Evolutionary conservation across 2,888 invertebrate genomes (phyloP), one percentile per base, ranked within the genome.

Genomic region (Sepiola atlantica): DNA sequence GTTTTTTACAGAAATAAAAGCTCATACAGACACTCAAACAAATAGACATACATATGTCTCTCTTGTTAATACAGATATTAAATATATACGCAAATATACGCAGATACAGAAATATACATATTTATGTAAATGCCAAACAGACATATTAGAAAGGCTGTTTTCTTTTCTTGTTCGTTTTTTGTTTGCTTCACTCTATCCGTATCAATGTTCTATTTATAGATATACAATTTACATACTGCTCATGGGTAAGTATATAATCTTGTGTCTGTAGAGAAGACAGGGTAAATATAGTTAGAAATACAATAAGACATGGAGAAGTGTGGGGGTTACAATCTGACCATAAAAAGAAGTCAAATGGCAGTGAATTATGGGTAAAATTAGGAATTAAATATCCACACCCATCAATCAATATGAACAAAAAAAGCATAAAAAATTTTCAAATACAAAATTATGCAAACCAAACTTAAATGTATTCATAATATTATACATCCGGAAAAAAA

Each of bases 151-250:
- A 32, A 61, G 24, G 21, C 4, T 2, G 24, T n/a, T 77, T 77
- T 77, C n/a, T 14, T 32, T 77, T n/a, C 32, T 77, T 77, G 8
- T 28, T 21, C 28, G 12, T 28, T 77, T 61, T 77, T 14, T 77
- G n/a, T 77, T 45, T 77, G n/a, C 14, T 32, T 14, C n/a, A 14
- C 1, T 14, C n/a, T 16, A 77, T 10, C 77, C 77, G 0, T n/a
- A 77, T n/a, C 2, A 12, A 32, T 77, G 32, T 77, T 77, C 77
- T 77, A 77, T 77, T 77, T 77, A 77, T 77, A 77, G 77, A 32
- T 77, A 77, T 77, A n/a, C n/a, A 77, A 77, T 77, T 77, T 77
- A 77, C 77, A 77, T 77, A 77, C 77, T 32, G n/a, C 32, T 77
- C n/a, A 16, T n/a, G n/a, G n/a, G 77, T n/a, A 77, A 77, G 77